These are phyloP conservation scores for Drosophila multiciliata DNA, from an alignment of 2,888 invertebrate genomes.

Conservation along the genomic window DNA sequence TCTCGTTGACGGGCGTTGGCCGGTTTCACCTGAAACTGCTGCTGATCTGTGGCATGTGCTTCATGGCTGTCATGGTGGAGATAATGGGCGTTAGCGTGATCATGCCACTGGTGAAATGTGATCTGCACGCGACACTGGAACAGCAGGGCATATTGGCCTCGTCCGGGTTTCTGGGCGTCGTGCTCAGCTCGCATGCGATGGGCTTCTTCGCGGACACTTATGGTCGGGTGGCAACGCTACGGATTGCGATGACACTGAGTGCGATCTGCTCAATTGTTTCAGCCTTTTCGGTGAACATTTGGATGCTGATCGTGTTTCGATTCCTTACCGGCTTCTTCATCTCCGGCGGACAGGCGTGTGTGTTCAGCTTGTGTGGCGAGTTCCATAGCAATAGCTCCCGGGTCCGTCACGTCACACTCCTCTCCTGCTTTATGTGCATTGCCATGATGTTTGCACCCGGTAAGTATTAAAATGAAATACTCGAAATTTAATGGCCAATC, in stretches of 20 bases:
- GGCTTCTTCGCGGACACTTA: slow-evolving; percentile 91
- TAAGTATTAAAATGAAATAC: slow-evolving; percentile 24
- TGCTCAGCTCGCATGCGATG: slow-evolving; percentile 91
- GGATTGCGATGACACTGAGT: slow-evolving; percentile 86
- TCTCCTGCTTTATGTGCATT: slow-evolving; percentile 87
- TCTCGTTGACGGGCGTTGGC: slow-evolving; percentile 86
- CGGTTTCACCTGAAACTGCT: slow-evolving; percentile 87
- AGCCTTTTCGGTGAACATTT: slow-evolving; percentile 87
- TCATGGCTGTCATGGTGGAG: slow-evolving; percentile 89
- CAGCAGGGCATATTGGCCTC: slow-evolving; percentile 88
- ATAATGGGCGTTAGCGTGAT: slow-evolving; percentile 88
- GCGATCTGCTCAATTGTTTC: slow-evolving; percentile 86
- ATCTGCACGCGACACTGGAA: slow-evolving; percentile 87
- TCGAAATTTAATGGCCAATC: neutral
- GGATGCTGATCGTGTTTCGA: slow-evolving; percentile 87
- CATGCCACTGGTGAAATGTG: slow-evolving; percentile 89
- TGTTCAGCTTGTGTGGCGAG: slow-evolving; percentile 87
- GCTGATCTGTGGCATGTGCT: slow-evolving; percentile 87
- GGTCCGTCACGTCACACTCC: slow-evolving; percentile 86
- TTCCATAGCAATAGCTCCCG: slow-evolving; percentile 86
- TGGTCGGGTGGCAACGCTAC: slow-evolving; percentile 88
- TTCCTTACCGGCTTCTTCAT: slow-evolving; percentile 88
- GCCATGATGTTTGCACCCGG: slow-evolving; percentile 87
- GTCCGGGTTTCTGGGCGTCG: slow-evolving; percentile 89
- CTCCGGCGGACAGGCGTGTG: slow-evolving; percentile 86